Base-by-base conservation (phyloP, 1,140 invertebrate species). In the Drosophila yakuba region DNA sequence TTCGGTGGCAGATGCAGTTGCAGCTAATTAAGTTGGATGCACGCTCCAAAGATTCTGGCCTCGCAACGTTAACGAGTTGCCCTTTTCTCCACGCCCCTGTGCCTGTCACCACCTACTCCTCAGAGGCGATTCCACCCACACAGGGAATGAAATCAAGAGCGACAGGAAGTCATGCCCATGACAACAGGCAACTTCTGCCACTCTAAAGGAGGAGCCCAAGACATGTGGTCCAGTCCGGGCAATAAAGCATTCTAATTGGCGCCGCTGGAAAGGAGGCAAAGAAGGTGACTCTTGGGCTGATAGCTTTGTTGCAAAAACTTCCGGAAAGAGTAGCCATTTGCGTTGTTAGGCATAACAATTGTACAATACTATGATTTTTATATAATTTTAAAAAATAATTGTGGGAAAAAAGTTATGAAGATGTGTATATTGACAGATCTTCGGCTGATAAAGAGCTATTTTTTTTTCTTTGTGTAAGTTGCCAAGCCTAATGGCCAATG, bases 221-320 rank as follows among this genome's bases (percentile, higher is more conserved):
- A 63, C 60, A 56, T 74, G 78, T 67, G 68, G 60, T 44, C 64
- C 47, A 36, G 50, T 28, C 45, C n/a, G 28, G 55, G 61, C 52
- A 69, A 76, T 64, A 79, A 75, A 79, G 52, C 81, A 85, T 82
- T 82, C 83, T 86, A 82, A 88, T 75, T 86, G 83, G 78, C 69
- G 52, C 47, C 52, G 47, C 59, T 51, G 3, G 20, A 47, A n/a
- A 23, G 47, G 14, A 52, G 17, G 39, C 32, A 43, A 47, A 2
- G 8, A 44, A 14, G 23, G 28, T 15, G 15, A 41, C 36, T 63
- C 50, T 64, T 36, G 10, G 6, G 11, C 6, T 62, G 32, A 66
- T 48, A 25, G 43, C 39, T 32, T 35, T 48, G 25, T 62, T 25
- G 56, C 36, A 28, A 61, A 56, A 66, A 23, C 43, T 56, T 5